Evolutionary conservation across 2,888 invertebrate genomes (phyloP).

Genomic region (Aphidoletes aphidimyza): DNA sequence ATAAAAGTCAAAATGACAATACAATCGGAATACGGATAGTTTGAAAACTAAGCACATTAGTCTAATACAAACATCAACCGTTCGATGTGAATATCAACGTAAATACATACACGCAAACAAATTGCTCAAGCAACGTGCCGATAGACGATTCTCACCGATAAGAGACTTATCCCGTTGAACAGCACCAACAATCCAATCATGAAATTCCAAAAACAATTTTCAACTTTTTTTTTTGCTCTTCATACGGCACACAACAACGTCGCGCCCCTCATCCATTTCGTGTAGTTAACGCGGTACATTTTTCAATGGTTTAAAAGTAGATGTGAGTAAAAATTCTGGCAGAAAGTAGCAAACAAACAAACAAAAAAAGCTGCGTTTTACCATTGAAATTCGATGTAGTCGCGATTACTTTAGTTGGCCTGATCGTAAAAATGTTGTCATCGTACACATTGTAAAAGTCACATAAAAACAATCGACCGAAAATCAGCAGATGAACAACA

Average conservation of each 20-base stretch:
- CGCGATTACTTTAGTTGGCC: neutral
- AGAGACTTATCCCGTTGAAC: neutral
- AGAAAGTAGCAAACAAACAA: neutral
- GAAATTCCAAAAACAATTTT: no score
- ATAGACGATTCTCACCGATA: neutral
- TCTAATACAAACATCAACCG: neutral
- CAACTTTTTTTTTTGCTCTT: neutral
- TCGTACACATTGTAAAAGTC: slow-evolving; percentile 46
- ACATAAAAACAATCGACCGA: slow-evolving; percentile 43
- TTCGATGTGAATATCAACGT: neutral
- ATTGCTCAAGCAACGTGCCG: neutral
- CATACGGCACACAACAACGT: no score
- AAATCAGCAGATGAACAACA: slow-evolving; percentile 45
- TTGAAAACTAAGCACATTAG: slow-evolving; percentile 12
- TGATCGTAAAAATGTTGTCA: slow-evolving; percentile 44
- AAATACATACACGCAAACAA: neutral
- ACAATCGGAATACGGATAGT: neutral
- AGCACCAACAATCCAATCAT: no score
- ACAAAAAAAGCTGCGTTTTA: neutral
- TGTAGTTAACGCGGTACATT: no score
- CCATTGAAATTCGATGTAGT: neutral
- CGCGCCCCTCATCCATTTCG: no score
- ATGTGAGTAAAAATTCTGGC: no score
- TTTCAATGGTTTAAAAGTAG: no score
- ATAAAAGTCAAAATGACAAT: neutral